phyloP scores from a whole-genome alignment of 2,797 vertebrate species.

The Orientallactaga sibirica region DNA sequence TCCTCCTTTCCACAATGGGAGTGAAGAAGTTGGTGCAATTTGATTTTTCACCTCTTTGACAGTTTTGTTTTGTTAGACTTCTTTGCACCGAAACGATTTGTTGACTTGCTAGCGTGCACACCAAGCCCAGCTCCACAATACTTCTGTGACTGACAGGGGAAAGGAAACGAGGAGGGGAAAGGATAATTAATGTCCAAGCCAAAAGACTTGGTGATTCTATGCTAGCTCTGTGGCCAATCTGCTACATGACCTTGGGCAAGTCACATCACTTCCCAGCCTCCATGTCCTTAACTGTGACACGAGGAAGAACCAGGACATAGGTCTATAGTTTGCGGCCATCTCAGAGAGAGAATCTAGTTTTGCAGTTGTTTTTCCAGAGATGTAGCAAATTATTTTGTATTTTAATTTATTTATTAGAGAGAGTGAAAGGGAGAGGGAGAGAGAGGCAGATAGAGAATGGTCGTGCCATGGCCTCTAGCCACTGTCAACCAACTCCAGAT shows the following conservation, averaged over 20 bases:
- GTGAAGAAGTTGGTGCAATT: constrained; percentile 66
- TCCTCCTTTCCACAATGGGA: background rate
- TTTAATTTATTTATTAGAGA: too few relatives aligned
- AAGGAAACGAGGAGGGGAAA: constrained; percentile 39
- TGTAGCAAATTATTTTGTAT: background rate
- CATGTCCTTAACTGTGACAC: constrained; percentile 15
- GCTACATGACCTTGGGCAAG: constrained; percentile 60
- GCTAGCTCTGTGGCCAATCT: background rate
- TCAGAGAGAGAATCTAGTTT: background rate
- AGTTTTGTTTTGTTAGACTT: constrained; percentile 62
- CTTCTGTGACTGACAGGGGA: constrained; percentile 23
- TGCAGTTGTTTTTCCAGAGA: background rate
- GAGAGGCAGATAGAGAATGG: too few relatives aligned
- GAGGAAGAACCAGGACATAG: background rate
- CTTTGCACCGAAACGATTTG: constrained; percentile 70
- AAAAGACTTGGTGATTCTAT: background rate
- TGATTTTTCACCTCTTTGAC: constrained; percentile 71
- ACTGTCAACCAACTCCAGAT: too few relatives aligned
- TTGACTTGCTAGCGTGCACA: constrained; percentile 69
- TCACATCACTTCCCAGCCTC: background rate
- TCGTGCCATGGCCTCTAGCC: too few relatives aligned
- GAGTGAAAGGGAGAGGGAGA: too few relatives aligned
- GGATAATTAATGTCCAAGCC: constrained; percentile 27
- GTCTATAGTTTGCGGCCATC: background rate
- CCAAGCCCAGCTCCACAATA: constrained; percentile 31